Evolutionary conservation across 1,140 invertebrate genomes (phyloP).

Genomic region (Hycleus cichorii): DNA sequence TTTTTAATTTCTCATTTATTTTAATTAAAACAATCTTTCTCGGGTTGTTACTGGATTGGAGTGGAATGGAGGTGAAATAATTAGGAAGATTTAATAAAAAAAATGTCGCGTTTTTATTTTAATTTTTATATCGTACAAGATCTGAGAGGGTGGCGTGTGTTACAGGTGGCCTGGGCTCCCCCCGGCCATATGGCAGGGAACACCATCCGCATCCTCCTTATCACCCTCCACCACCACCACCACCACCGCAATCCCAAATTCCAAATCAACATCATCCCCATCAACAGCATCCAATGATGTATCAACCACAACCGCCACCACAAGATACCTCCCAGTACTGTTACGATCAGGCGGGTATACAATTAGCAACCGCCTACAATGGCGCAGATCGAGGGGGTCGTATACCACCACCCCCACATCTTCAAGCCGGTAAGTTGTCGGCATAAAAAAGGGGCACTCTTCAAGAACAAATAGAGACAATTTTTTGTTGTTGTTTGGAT

Average conservation of each 20-base stretch:
- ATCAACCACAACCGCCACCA: slow-evolving; percentile 50
- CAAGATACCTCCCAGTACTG: slow-evolving; percentile 51
- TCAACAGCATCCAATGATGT: slow-evolving; percentile 45
- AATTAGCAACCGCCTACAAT: slow-evolving; percentile 43
- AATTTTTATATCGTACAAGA: background rate
- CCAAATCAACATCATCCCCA: slow-evolving; percentile 29
- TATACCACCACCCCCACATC: slow-evolving; percentile 44
- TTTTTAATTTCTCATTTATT: background rate
- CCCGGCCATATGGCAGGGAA: slow-evolving; percentile 43
- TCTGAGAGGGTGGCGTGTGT: slow-evolving; percentile 38
- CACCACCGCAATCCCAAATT: slow-evolving; percentile 37
- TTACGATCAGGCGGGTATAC: slow-evolving; percentile 52
- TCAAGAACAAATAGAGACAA: background rate
- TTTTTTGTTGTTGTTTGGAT: background rate
- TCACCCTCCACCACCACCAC: slow-evolving; percentile 35
- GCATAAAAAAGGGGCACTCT: slow-evolving; percentile 25
- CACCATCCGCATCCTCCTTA: slow-evolving; percentile 44
- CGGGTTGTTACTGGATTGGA: background rate
- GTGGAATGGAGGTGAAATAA: no score
- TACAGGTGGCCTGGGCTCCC: slow-evolving; percentile 54
- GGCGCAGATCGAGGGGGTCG: slow-evolving; percentile 45
- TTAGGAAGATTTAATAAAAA: no score
- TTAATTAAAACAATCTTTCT: background rate
- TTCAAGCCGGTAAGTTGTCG: slow-evolving; percentile 53
- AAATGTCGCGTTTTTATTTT: no score